Conservation (phyloP, 2,797 vertebrate species). For the Glossophaga mutica region DNA sequence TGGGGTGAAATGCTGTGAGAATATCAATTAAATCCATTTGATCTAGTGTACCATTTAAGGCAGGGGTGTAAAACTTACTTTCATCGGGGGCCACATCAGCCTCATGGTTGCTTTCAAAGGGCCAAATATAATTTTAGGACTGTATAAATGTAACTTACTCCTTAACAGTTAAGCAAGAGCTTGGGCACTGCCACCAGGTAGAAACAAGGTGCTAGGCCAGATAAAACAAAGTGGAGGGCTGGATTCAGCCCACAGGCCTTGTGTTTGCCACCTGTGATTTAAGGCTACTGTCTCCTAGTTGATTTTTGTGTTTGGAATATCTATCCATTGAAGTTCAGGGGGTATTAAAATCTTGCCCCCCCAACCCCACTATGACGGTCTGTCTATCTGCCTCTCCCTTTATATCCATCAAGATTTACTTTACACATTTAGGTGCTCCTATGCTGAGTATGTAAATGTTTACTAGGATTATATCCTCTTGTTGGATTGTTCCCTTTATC, state of each 20-base stretch:
- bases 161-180: no score
- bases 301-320: background rate
- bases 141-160: no score
- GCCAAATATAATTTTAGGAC: no score
- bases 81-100: no score
- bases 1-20: background rate
- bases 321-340: background rate
- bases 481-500: background rate
- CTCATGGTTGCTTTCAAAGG: no score
- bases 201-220: no score
- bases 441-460: background rate
- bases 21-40: background rate
- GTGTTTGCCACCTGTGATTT: background rate
- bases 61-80: no score
- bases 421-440: background rate
- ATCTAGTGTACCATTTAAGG: background rate
- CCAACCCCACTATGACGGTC: background rate
- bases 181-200: no score
- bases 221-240: no score
- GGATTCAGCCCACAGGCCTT: no score
- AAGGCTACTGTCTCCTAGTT: background rate
- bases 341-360: no score
- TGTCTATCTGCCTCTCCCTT: background rate
- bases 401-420: background rate
- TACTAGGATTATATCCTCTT: background rate